A percentile compares a stretch with the other conserved stretches of the same genome.
Conservation (phyloP, 2,113 vertebrate genomes). For the Pomatorhinus ruficollis region DNA sequence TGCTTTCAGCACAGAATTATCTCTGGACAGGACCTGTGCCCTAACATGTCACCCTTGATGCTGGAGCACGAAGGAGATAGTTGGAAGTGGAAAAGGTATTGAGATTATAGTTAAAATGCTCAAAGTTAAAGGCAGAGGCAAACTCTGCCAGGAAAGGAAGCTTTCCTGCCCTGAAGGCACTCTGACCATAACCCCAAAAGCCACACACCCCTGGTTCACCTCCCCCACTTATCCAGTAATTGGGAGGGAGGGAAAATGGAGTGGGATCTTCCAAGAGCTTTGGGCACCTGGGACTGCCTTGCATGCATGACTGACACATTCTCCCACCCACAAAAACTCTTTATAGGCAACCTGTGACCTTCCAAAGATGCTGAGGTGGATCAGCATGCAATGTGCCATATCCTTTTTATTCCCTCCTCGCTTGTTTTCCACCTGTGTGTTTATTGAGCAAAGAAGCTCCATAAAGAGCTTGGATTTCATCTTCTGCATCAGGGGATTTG, state of each 20-base stretch:
- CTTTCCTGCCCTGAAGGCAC: not conserved
- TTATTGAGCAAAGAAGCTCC: not conserved
- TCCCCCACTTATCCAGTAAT: not conserved
- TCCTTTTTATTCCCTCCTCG: not conserved
- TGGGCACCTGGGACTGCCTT: not conserved
- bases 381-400: not conserved
- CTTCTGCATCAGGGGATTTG: not conserved
- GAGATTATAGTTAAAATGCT: not conserved
- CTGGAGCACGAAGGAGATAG: not conserved
- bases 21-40: not conserved
- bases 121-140: not conserved
- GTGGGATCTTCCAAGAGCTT: not conserved
- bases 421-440: not conserved
- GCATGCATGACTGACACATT: not conserved
- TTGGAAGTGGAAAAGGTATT: not conserved
- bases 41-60: not conserved
- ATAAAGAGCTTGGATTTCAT: not conserved
- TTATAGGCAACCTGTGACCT: not conserved
- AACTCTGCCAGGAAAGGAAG: not conserved
- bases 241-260: not conserved
- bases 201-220: not conserved
- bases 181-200: not conserved
- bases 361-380: not conserved
- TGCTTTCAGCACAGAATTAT: not conserved
- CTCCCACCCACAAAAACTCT: not conserved